Conservation (phyloP, 2,888 invertebrate species). For the Troglohyphantes excavatus region DNA sequence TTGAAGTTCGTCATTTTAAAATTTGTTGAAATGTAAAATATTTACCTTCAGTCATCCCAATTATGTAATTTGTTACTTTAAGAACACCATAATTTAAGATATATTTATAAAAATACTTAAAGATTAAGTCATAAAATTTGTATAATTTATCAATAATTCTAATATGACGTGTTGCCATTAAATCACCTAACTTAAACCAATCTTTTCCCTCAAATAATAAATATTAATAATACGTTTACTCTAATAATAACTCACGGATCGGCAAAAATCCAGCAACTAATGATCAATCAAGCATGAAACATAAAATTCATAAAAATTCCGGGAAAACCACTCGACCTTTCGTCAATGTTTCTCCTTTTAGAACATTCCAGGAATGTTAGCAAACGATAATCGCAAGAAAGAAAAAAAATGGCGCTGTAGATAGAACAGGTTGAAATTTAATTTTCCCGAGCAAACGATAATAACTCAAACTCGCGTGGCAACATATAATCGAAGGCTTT, state of each 20-base stretch:
- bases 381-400: background rate
- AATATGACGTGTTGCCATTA: too few relatives aligned
- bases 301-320: background rate
- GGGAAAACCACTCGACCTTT: background rate
- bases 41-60: too few relatives aligned
- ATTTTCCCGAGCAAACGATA: background rate
- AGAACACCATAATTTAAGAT: too few relatives aligned
- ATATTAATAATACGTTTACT: too few relatives aligned
- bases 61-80: too few relatives aligned
- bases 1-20: too few relatives aligned
- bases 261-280: background rate
- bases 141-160: too few relatives aligned
- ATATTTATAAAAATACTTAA: too few relatives aligned
- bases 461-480: constrained; percentile 5
- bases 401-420: background rate
- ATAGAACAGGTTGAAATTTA: constrained; percentile 6
- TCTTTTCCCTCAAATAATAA: too few relatives aligned
- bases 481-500: background rate
- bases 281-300: background rate
- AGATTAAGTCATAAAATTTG: too few relatives aligned
- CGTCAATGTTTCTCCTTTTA: background rate
- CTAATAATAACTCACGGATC: background rate
- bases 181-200: too few relatives aligned
- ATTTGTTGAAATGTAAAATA: too few relatives aligned
- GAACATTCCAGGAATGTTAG: background rate